These are phyloP conservation scores for Akabosia matsudoensis DNA, from an alignment of 1,140 invertebrate species.

Conservation along the genomic window DNA sequence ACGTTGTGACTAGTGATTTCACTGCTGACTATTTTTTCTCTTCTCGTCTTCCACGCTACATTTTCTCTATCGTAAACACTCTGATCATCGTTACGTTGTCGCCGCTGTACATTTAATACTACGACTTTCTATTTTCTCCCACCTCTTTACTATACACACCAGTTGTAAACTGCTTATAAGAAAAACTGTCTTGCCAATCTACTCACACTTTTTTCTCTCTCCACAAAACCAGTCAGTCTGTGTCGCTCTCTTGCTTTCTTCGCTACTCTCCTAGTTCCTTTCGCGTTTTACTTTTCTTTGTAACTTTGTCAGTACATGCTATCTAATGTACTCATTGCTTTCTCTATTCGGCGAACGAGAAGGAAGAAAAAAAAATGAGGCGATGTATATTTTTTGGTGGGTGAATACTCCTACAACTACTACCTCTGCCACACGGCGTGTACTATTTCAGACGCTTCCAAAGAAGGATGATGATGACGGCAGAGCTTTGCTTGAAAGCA, in stretches of 20 bases:
- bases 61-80: background rate
- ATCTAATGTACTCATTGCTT: background rate
- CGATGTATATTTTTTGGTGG: too few relatives aligned
- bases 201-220: background rate
- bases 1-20: background rate
- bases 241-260: too few relatives aligned
- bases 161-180: background rate
- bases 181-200: background rate
- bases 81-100: background rate
- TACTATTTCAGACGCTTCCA: too few relatives aligned
- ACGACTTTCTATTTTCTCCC: too few relatives aligned
- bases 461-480: too few relatives aligned
- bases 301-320: background rate
- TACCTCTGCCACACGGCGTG: too few relatives aligned
- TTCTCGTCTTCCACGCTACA: too few relatives aligned
- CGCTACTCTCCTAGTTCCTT: background rate
- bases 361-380: background rate
- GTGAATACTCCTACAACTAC: too few relatives aligned
- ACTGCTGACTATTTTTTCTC: background rate
- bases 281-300: background rate
- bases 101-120: background rate
- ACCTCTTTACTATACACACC: background rate
- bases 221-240: too few relatives aligned
- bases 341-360: too few relatives aligned
- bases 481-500: too few relatives aligned